A percentile compares a stretch with the other conserved stretches of the same genome.
These are phyloP conservation scores for Phodopus roborovskii DNA, from an alignment of 2,113 vertebrate genomes.

Conservation along the genomic window DNA sequence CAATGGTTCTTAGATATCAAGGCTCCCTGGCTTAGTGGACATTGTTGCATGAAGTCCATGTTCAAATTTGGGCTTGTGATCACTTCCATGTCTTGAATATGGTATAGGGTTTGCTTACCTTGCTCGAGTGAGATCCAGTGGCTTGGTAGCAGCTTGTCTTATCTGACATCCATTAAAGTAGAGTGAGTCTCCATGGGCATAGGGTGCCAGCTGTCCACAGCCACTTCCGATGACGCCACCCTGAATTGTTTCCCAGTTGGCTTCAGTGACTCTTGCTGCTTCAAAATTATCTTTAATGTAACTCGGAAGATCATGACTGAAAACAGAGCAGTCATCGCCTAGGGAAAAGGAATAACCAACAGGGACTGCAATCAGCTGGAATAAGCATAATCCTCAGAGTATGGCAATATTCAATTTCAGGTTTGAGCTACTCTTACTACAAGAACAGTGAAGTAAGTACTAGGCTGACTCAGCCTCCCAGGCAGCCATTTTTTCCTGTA, in stretches of 20 bases:
- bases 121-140: constrained; percentile 97
- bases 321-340: constrained; percentile 97
- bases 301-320: constrained; percentile 94
- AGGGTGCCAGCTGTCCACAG: constrained; percentile 97
- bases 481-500: constrained; percentile 1
- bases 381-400: neutral
- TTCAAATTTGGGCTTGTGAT: neutral
- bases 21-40: neutral
- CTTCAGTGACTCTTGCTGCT: constrained; percentile 93
- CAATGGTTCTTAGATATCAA: neutral
- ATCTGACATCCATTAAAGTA: constrained; percentile 98
- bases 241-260: constrained; percentile 97
- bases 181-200: constrained; percentile 97
- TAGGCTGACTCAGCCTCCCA: neutral
- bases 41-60: neutral
- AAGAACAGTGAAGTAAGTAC: constrained; percentile 19
- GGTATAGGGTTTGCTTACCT: constrained; percentile 87
- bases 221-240: constrained; percentile 96
- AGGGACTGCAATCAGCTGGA: constrained; percentile 27
- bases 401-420: neutral
- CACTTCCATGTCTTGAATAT: neutral
- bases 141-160: constrained; percentile 96
- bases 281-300: constrained; percentile 99
- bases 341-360: constrained; percentile 36
- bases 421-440: neutral